These are phyloP conservation scores for Phenganax stokvisi DNA, from an alignment of 92 coral and sea anemone species.

Conservation along the genomic window DNA sequence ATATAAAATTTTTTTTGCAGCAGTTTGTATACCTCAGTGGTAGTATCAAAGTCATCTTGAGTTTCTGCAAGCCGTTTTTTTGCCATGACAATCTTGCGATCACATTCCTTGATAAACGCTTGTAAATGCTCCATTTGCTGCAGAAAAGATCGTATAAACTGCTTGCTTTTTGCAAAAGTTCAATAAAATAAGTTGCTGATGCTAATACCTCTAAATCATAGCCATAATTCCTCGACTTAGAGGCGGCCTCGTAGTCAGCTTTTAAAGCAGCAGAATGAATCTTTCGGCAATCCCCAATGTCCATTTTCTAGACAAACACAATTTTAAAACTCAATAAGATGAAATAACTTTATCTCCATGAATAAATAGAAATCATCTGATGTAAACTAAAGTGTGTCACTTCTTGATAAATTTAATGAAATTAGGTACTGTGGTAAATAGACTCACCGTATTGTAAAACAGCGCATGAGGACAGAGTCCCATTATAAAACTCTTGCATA, in stretches of 20 bases:
- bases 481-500: slow-evolving; percentile 95
- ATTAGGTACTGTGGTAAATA: not conserved
- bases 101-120: slow-evolving; percentile 96
- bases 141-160: not conserved
- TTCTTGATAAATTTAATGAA: not conserved
- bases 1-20: not conserved
- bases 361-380: not conserved
- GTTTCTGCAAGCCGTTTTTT: slow-evolving; percentile 96
- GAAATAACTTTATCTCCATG: not conserved
- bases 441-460: slow-evolving; percentile 93
- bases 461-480: slow-evolving; percentile 98
- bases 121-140: slow-evolving; percentile 99
- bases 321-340: not conserved
- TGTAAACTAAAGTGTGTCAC: too few species aligned
- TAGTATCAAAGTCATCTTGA: slow-evolving; percentile 82
- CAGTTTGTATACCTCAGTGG: slow-evolving; percentile 61
- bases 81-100: slow-evolving; percentile 89
- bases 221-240: slow-evolving; percentile 82
- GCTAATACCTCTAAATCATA: slow-evolving; percentile 82
- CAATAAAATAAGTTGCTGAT: not conserved
- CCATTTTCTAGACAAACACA: slow-evolving; percentile 77
- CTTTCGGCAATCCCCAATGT: slow-evolving; percentile 88
- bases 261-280: slow-evolving; percentile 81
- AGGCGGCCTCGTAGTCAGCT: slow-evolving; percentile 83
- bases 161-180: not conserved